Conservation (phyloP, 2,113 vertebrate species). For the Heptranchias perlo region DNA sequence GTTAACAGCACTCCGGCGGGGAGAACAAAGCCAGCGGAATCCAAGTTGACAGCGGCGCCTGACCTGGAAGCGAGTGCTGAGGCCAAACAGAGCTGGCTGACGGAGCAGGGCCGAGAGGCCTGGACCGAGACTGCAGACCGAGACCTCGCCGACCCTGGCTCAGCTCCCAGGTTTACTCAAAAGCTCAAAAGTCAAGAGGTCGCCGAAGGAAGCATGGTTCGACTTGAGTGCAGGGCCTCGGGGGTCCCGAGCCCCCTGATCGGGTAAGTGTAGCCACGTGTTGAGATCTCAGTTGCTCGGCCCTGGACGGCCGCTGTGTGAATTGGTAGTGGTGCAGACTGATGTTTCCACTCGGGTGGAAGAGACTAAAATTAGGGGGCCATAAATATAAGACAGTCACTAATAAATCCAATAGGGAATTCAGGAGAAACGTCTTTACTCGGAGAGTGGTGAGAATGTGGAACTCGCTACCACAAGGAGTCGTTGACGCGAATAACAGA, state of each 20-base stretch:
- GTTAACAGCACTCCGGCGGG: conserved; percentile 44
- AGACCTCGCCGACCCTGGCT: conserved; percentile 40
- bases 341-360: too few relatives aligned
- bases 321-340: too few relatives aligned
- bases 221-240: conserved; percentile 76
- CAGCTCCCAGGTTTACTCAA: conserved; percentile 77
- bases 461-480: too few relatives aligned
- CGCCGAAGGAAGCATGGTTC: conserved; percentile 78
- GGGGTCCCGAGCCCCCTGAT: conserved; percentile 78
- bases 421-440: too few relatives aligned
- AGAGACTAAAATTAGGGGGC: too few relatives aligned
- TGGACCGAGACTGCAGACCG: background rate
- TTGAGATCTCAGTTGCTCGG: background rate
- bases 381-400: too few relatives aligned
- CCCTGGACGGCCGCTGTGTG: too few relatives aligned
- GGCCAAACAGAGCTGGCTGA: conserved; percentile 39
- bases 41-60: conserved; percentile 38
- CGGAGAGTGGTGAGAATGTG: too few relatives aligned
- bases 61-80: conserved; percentile 41
- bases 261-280: conserved; percentile 60
- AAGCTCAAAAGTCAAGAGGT: conserved; percentile 94
- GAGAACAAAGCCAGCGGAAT: conserved; percentile 51
- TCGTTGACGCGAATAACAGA: too few relatives aligned
- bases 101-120: background rate
- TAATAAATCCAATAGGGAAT: too few relatives aligned